Evolutionary conservation across 2,113 vertebrate species (phyloP), one percentile per base, ranked within the genome.

Genomic region (Bettongia penicillata): DNA sequence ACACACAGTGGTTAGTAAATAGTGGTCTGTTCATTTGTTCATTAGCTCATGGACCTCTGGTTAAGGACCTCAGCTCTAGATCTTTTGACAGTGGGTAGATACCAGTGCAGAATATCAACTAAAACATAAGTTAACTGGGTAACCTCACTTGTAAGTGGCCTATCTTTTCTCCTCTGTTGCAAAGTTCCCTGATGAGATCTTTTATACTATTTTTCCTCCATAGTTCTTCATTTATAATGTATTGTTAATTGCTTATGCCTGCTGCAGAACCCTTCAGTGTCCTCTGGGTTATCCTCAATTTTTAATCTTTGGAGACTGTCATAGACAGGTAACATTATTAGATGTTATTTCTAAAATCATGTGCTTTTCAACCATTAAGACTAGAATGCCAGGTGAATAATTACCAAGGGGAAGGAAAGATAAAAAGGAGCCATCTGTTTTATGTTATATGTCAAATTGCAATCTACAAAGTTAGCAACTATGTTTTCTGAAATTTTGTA

Each of bases 351-450:
- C 61, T 47, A 43, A 68, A 94, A 53, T 25, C 43, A 90, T 43
- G 37, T 84, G 68, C 19, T 95, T 96, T 51, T 51, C 49, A 61
- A 84, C 47, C 14, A 77, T 53, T 90, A 52, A 91, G 8, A 28
- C 53, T 84, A 57, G 19, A 90, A 68, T 94, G 89, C 24, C 55
- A 19, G 89, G 47, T 91, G 57, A 89, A 89, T 57, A 68, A 94
- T 94, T 95, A 90, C 49, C 90, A 94, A 24, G 26, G 0, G 23
- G 48, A 91, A 91, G 93, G 23, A 6, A 3, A 48, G 4, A 49
- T 43, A 48, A 91, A 95, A 96, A 16, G 51, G 89, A 43, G 24
- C 89, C 19, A 94, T 68, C 0, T 19, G 5, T 89, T 91, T 95
- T 84, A 43, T 8, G n/a, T 22, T 43, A 8, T n/a, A 6, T 43